A percentile compares a stretch with the other conserved stretches of the same genome.
phyloP scores from a whole-genome alignment of 2,888 invertebrate genomes.

The Dysmachus trigonus region DNA sequence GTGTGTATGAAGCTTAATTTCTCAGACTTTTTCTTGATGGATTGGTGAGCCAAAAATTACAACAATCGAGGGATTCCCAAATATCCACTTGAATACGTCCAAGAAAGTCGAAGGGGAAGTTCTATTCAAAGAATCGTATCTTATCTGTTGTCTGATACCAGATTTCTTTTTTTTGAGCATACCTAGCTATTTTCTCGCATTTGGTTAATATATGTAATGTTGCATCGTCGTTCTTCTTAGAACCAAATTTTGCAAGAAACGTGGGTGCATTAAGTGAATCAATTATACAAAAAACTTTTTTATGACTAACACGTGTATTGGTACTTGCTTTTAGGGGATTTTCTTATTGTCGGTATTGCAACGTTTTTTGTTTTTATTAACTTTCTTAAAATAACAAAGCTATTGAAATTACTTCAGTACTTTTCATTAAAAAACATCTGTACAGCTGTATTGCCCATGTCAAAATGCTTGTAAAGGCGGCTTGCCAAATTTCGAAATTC shows the following conservation, averaged over 20 bases:
- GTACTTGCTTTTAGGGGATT: neutral
- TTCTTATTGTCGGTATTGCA: neutral
- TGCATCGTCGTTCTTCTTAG: neutral
- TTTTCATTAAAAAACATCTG: too few relatives aligned
- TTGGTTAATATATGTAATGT: neutral
- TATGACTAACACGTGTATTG: neutral
- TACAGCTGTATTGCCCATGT: too few relatives aligned
- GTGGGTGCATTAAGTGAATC: neutral
- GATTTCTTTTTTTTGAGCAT: neutral
- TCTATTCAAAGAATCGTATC: neutral
- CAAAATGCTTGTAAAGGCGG: too few relatives aligned
- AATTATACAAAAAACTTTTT: neutral
- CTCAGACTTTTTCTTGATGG: neutral
- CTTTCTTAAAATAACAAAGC: neutral
- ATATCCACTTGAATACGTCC: neutral
- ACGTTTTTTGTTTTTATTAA: neutral
- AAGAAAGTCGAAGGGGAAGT: neutral
- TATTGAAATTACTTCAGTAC: too few relatives aligned
- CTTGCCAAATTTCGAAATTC: too few relatives aligned
- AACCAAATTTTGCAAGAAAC: neutral
- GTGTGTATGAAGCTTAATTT: neutral
- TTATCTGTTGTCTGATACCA: neutral
- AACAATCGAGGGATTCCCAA: neutral
- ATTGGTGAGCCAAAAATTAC: neutral
- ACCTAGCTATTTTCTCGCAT: neutral